These are phyloP conservation scores for Adelges cooleyi DNA, from an alignment of 1,140 invertebrate species.

Conservation along the genomic window DNA sequence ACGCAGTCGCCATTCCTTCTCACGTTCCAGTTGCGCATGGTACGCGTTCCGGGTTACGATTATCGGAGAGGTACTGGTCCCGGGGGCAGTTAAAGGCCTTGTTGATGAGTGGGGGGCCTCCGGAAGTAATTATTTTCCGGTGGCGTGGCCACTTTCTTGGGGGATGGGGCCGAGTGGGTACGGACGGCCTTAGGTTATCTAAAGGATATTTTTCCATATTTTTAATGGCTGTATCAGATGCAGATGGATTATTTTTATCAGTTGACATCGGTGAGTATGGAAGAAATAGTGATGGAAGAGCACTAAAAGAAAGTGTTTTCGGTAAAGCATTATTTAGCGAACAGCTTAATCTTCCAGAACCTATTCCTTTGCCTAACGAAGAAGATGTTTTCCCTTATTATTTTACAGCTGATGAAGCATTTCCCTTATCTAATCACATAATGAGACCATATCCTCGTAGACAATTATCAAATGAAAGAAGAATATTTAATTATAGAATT, in stretches of 20 bases:
- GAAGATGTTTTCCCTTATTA: conserved; percentile 31
- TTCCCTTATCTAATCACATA: conserved; percentile 34
- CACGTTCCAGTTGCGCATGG: no score
- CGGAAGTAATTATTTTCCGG: no score
- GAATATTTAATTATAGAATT: conserved; percentile 38
- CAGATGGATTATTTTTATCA: background rate
- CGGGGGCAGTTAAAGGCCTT: no score
- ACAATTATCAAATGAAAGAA: conserved; percentile 32
- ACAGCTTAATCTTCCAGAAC: background rate
- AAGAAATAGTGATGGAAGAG: background rate
- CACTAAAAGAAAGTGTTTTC: no score
- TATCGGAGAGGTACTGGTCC: no score
- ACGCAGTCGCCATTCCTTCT: no score
- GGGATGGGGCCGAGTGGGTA: no score
- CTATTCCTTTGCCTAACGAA: background rate
- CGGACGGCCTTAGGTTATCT: no score
- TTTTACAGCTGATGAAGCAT: conserved; percentile 36
- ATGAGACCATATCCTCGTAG: conserved; percentile 35
- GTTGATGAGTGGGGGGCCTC: no score
- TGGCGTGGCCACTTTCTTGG: no score
- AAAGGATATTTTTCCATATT: background rate
- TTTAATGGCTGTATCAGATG: background rate
- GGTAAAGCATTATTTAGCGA: no score
- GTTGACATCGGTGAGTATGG: background rate
- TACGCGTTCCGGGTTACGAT: no score